phyloP scores from a whole-genome alignment of 2,797 vertebrate species.

The Loris lydekkerianus region DNA sequence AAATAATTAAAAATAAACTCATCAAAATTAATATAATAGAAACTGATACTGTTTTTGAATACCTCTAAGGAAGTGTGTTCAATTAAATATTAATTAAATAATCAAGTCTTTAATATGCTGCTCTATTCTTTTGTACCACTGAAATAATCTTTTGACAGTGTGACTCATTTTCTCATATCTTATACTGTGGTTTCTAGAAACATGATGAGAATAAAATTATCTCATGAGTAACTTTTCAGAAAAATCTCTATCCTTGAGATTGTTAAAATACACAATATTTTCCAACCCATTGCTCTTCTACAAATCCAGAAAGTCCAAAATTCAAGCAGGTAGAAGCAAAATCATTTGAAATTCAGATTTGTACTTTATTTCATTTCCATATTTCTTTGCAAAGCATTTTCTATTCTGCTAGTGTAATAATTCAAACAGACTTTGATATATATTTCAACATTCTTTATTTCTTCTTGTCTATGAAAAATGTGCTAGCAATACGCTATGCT shows the following conservation, averaged over 20 bases:
- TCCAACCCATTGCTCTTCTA: slow-evolving; percentile 41
- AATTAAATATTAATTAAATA: slow-evolving; percentile 35
- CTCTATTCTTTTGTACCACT: slow-evolving; percentile 6
- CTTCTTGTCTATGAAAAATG: slow-evolving; percentile 47
- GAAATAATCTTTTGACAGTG: slow-evolving; percentile 9
- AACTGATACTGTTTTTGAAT: slow-evolving; percentile 12
- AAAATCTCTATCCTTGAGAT: background rate
- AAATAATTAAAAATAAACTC: background rate
- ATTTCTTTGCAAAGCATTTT: slow-evolving; percentile 59
- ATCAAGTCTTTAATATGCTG: background rate
- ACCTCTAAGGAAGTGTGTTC: background rate
- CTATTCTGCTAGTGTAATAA: background rate
- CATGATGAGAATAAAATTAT: slow-evolving; percentile 30
- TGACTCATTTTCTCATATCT: slow-evolving; percentile 52
- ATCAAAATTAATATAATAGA: slow-evolving; percentile 6
- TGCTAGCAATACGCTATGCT: slow-evolving; percentile 39
- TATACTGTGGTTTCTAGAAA: slow-evolving; percentile 43
- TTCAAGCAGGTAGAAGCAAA: slow-evolving; percentile 40
- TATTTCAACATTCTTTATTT: slow-evolving; percentile 22
- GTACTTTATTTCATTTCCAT: slow-evolving; percentile 47
- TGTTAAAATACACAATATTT: slow-evolving; percentile 61
- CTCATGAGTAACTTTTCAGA: slow-evolving; percentile 7
- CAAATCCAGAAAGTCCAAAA: slow-evolving; percentile 50
- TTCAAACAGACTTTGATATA: slow-evolving; percentile 59
- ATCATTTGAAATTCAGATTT: slow-evolving; percentile 63